Evolutionary conservation across 92 coral and sea anemone genomes (phyloP), one percentile per base, ranked within the genome.

Genomic region (Pocillopora grandis): DNA sequence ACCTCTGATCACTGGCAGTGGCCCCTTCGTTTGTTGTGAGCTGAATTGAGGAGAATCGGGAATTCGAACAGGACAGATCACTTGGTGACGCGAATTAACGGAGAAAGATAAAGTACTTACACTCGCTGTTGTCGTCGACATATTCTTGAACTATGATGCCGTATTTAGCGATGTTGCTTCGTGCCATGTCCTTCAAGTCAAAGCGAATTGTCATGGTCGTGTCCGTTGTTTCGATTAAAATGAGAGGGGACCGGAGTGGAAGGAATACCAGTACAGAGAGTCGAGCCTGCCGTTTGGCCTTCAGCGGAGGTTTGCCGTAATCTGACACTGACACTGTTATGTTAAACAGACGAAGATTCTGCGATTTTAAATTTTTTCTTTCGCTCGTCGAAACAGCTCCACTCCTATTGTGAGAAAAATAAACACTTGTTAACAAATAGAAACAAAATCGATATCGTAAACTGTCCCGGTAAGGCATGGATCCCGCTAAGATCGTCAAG

Each of bases 131-230:
- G 49, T 71, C 75, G 73, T 83, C 87, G 10, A 71, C 62, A 69
- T 89, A 88, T 74, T 93, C 93, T 57, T 93, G 97, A 27, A 89
- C 95, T 9, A 93, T 87, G 21, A 93, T 85, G 59, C 91, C 98
- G 79, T 92, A 94, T 82, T 85, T 87, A 31, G 86, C 91, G 74
- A 94, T 88, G 69, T 94, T 94, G 56, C 67, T 91, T 11, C 80
- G 58, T 56, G 91, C 95, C 87, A 92, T 13, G 66, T 94, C 81
- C 77, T 79, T 89, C 80, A 94, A 62, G 85, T 88, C 88, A 68
- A 91, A 91, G 68, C 92, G 92, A 66, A 92, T 56, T 55, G 71
- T 91, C 76, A 94, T 92, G 71, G 92, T 91, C 15, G 72, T 61
- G 14, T 65, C 90, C 35, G 87, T 85, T 5, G 93, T 82, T 36